phyloP scores from a whole-genome alignment of 2,888 invertebrate genomes.

The Machimus atricapillus region DNA sequence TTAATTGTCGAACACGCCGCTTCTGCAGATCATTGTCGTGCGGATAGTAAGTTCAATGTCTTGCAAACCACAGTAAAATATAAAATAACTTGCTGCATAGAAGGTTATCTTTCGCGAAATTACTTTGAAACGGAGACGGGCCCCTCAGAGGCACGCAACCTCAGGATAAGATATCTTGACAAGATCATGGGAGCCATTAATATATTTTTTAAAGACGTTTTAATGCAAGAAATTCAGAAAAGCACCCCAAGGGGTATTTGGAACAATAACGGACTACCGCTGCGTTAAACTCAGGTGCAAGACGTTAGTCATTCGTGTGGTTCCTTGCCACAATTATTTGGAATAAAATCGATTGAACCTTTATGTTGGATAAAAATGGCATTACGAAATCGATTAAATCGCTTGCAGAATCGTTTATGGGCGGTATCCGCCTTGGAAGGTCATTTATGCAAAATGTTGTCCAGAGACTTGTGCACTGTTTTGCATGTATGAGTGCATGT shows the following conservation, averaged over 20 bases:
- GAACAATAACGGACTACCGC: not conserved
- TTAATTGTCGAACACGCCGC: not conserved
- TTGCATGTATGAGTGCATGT: not conserved
- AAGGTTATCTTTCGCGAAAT: conserved; percentile 2
- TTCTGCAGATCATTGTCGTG: not conserved
- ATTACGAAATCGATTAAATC: conserved; percentile 11
- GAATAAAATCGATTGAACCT: conserved; percentile 2
- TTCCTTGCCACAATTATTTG: conserved; percentile 1
- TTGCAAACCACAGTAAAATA: not conserved
- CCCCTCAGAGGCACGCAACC: not conserved
- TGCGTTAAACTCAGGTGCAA: not conserved
- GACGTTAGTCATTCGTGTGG: not conserved
- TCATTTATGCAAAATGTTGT: conserved; percentile 9
- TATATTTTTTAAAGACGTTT: not conserved
- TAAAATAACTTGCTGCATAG: not conserved
- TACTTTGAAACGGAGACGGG: not conserved
- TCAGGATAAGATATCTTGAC: not conserved
- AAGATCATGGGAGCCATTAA: conserved; percentile 11
- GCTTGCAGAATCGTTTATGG: conserved; percentile 2
- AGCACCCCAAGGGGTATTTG: not conserved
- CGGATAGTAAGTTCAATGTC: conserved; percentile 13
- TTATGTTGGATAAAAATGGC: not conserved
- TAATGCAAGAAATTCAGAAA: not conserved
- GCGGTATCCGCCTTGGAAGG: conserved; percentile 23
- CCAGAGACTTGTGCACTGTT: not conserved